A percentile compares a stretch with the other conserved stretches of the same genome.
These are phyloP conservation scores for Ophthalmolycus amberensis DNA, from an alignment of 2,113 vertebrate species.

Conservation along the genomic window DNA sequence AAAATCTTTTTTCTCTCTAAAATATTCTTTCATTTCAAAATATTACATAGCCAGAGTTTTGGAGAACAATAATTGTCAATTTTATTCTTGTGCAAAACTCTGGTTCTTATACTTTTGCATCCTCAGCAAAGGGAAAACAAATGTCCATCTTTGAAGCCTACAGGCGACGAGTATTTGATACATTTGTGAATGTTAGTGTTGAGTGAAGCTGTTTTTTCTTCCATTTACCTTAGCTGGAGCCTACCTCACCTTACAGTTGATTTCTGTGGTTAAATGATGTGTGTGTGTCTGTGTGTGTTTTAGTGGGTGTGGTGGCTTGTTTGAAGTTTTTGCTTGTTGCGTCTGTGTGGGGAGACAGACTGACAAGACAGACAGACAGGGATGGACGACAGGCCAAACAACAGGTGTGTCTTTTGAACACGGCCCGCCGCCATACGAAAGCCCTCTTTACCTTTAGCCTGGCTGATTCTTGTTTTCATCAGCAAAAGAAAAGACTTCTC, in stretches of 20 bases:
- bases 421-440: slow-evolving; percentile 67
- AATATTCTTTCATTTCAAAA: background rate
- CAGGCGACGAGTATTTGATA: background rate
- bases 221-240: background rate
- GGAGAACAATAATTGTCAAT: background rate
- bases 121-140: background rate
- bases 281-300: slow-evolving; percentile 52
- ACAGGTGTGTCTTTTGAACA: slow-evolving; percentile 85
- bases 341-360: slow-evolving; percentile 76
- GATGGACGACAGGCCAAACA: slow-evolving; percentile 80
- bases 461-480: slow-evolving; percentile 85
- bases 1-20: background rate
- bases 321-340: slow-evolving; percentile 82
- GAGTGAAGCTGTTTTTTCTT: slow-evolving; percentile 5
- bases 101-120: background rate
- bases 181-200: background rate
- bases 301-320: slow-evolving; percentile 76
- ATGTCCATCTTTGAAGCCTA: background rate
- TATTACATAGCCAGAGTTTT: background rate
- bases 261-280: slow-evolving; percentile 34
- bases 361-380: slow-evolving; percentile 71
- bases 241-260: slow-evolving; percentile 11
- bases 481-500: slow-evolving; percentile 81
- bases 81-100: background rate
- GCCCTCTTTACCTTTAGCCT: slow-evolving; percentile 79